Conservation (phyloP, 2,797 vertebrate species). For the Sandelia bainsii region DNA sequence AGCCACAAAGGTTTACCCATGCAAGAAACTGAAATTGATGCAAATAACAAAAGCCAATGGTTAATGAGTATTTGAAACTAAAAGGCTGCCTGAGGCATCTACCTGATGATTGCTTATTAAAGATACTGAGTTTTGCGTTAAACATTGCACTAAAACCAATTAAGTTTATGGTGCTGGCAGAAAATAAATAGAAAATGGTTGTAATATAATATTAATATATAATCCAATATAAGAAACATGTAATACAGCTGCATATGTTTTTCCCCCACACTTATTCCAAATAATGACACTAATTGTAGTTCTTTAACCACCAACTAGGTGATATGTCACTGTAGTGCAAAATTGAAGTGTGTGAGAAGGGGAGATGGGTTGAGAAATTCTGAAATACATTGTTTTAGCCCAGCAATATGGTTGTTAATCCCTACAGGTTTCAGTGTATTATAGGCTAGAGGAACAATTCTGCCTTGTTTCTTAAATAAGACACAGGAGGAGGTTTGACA, state of each 20-base stretch:
- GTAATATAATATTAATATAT: background rate
- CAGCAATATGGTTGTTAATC: constrained; percentile 19
- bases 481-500: constrained; percentile 1
- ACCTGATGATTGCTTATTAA: constrained; percentile 5
- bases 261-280: background rate
- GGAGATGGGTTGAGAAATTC: background rate
- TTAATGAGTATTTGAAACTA: constrained; percentile 28
- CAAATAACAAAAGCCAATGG: constrained; percentile 34
- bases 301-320: background rate
- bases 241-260: background rate
- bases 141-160: background rate
- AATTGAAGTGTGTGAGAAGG: background rate
- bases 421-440: constrained; percentile 19
- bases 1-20: constrained; percentile 41
- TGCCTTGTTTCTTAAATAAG: background rate
- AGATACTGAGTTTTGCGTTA: constrained; percentile 19
- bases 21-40: constrained; percentile 15
- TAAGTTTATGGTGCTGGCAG: background rate
- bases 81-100: constrained; percentile 28
- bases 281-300: background rate
- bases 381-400: constrained; percentile 22
- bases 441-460: constrained; percentile 12
- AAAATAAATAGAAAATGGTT: background rate
- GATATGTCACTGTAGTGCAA: background rate
- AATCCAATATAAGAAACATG: background rate